Base-by-base conservation (phyloP, 2,113 vertebrate species). In the Malurus melanocephalus region DNA sequence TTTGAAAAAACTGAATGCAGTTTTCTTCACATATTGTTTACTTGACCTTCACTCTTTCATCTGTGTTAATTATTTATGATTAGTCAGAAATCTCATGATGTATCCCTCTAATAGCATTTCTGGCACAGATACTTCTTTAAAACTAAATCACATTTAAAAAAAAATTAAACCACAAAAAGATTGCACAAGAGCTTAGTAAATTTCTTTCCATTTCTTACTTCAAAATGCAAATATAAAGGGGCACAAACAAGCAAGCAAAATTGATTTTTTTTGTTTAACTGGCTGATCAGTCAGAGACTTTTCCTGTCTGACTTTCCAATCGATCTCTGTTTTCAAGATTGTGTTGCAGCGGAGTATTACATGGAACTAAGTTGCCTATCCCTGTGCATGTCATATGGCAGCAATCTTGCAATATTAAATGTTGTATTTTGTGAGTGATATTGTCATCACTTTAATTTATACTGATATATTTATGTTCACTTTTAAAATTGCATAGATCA, bases 51-150 rank as follows among this genome's bases (percentile, higher is more conserved):
- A 46, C 52, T 68, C 55, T 80, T 94, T 93, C 56, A 74, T 30
- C 52, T 89, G 14, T 77, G 30, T 80, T 82, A 91, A 94, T 91
- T 80, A 66, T 85, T 91, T 77, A 77, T 77, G 52, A 74, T 43
- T 85, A 82, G 45, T 52, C 61, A 91, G 43, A 92, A 93, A 74
- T 64, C 48, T 83, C 52, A 67, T 74, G 13, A 62, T 60, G 15
- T 27, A 77, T 38, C 52, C 24, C 7, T 71, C 43, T 77, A 80
- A 77, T 66, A 89, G 21, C 11, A 71, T 80, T 88, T 88, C 52
- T 93, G 24, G 27, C 62, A 80, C 15, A 82, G 17, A 85, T 42
- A 61, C 2, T 11, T 19, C n/a, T 75, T 65, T 64, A 72, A 71
- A 89, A 81, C 4, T 21, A 66, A 62, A 78, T 60, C 55, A 32